Evolutionary conservation across 2,888 invertebrate species (phyloP).

Genomic region (Onchidella celtica): DNA sequence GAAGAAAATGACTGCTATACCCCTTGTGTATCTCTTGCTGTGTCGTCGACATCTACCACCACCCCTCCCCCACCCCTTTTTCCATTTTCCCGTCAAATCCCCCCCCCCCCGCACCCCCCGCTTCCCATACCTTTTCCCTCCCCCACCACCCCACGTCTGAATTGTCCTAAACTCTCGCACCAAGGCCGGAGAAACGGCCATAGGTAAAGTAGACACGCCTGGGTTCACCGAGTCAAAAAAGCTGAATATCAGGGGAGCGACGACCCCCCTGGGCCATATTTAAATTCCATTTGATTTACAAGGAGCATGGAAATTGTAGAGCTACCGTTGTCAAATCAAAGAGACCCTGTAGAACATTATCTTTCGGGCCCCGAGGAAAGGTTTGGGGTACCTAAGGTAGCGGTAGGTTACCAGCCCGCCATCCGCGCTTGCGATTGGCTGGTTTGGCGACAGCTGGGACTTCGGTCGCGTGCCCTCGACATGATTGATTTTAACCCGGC

Average conservation of each 20-base stretch:
- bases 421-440: constrained; percentile 10
- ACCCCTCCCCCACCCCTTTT: too few species aligned
- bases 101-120: neutral
- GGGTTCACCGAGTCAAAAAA: neutral
- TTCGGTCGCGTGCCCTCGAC: constrained; percentile 41
- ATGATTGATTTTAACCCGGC: constrained; percentile 44
- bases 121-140: too few species aligned
- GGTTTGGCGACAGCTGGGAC: constrained; percentile 35
- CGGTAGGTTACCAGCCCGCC: neutral
- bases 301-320: neutral
- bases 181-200: neutral
- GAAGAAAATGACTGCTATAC: too few species aligned
- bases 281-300: constrained; percentile 17
- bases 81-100: neutral
- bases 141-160: neutral
- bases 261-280: neutral
- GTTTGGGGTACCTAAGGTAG: neutral
- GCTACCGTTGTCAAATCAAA: constrained; percentile 2
- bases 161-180: neutral
- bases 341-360: neutral
- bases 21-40: too few species aligned
- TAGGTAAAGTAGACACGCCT: neutral
- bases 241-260: neutral
- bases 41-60: too few species aligned
- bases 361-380: neutral